phyloP scores from a whole-genome alignment of 2,113 vertebrate species.

The Mus pahari region DNA sequence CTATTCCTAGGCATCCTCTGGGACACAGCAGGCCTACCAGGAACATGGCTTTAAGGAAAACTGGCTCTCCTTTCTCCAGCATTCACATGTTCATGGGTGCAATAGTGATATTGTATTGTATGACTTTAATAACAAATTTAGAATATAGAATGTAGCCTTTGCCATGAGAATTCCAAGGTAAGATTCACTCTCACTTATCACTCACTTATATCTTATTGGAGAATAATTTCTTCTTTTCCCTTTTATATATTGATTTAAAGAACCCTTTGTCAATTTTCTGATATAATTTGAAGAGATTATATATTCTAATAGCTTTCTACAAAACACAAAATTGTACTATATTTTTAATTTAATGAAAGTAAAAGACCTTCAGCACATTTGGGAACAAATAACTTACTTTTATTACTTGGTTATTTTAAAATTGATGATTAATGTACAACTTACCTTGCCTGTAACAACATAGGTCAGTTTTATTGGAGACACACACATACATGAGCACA shows the following conservation, averaged over 20 bases:
- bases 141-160: background rate
- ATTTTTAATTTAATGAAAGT: constrained; percentile 11
- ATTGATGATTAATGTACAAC: background rate
- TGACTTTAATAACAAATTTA: background rate
- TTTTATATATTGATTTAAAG: background rate
- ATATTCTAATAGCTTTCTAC: background rate
- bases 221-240: background rate
- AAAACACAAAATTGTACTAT: background rate
- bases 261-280: background rate
- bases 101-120: background rate
- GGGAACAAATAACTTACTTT: background rate
- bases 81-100: background rate
- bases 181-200: background rate
- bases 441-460: background rate
- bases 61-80: no score
- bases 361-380: background rate
- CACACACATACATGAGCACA: background rate
- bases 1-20: accelerated
- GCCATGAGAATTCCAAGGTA: background rate
- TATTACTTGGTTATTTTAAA: constrained; percentile 30
- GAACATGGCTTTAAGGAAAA: background rate
- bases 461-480: background rate
- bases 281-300: background rate
- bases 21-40: background rate
- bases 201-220: background rate